Evolutionary conservation across 2,113 vertebrate genomes (phyloP).

Genomic region (Ceuthmochares aereus): DNA sequence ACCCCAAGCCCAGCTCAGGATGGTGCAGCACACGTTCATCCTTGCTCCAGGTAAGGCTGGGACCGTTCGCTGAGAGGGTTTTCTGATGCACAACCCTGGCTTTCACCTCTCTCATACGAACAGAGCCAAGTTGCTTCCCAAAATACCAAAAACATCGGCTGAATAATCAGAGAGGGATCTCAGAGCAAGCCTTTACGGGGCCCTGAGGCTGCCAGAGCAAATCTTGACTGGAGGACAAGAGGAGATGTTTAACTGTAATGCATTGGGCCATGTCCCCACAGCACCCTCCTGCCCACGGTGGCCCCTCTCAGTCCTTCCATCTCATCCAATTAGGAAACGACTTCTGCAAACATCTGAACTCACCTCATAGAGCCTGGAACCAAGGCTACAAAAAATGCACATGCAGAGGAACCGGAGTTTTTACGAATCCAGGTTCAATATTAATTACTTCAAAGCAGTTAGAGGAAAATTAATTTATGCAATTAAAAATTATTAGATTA

Average conservation of each 20-base stretch:
- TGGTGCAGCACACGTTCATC: not conserved
- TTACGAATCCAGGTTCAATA: not conserved
- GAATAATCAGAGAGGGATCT: not conserved
- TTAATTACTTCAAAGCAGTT: conserved; percentile 16
- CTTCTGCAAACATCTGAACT: not conserved
- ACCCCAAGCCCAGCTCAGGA: not conserved
- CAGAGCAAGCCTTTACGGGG: not conserved
- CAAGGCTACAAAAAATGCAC: not conserved
- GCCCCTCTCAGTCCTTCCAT: not conserved
- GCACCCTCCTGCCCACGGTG: not conserved
- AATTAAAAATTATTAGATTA: conserved; percentile 65
- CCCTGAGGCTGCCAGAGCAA: not conserved
- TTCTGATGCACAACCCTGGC: not conserved
- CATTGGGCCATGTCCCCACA: rapidly evolving
- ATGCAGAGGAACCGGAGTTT: not conserved
- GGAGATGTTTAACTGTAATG: not conserved
- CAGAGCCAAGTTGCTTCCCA: not conserved
- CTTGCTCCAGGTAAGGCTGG: not conserved
- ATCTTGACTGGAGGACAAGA: not conserved
- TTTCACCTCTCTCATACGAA: not conserved
- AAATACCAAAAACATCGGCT: not conserved
- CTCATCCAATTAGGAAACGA: not conserved
- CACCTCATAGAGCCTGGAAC: not conserved
- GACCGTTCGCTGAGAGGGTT: rapidly evolving
- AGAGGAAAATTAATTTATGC: conserved; percentile 17